Evolutionary conservation across 1,140 invertebrate species (phyloP), one percentile per base, ranked within the genome.

Genomic region (Lepidurus arcticus): DNA sequence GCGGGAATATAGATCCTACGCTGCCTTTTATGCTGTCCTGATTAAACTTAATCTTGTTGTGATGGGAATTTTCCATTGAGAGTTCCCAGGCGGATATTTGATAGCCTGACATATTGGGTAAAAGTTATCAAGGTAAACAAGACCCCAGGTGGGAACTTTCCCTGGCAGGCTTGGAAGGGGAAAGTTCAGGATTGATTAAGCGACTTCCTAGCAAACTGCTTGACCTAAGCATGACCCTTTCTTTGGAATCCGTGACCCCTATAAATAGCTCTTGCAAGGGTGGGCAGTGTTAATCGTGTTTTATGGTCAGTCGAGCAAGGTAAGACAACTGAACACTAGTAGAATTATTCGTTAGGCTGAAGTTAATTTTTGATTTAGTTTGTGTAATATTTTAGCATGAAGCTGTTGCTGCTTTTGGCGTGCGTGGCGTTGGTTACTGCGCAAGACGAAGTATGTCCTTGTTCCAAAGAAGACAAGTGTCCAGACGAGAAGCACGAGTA

Each of bases 361-460:
- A 76, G 26, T 21, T 53, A 65, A 76, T 9, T 11, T 73, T 11
- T 1, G 1, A 21, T 16, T 78, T 73, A 8, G 3, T 73, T 73
- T 34, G 10, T 42, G 44, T n/a, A 16, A 78, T 11, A 73, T 73
- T 73, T 43, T 11, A 24, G 42, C 21, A 78, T 78, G 77, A 42
- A 42, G 43, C 65, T 42, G 8, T 73, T 73, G 77, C 10, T 78
- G 73, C 42, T 78, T 42, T n/a, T 76, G 21, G 16, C 44, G 13
- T 76, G 76, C 53, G 21, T 73, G 13, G 44, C 42, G 44, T 45
- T 73, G 78, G 73, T 21, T 3, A 13, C 78, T 42, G 45, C 78
- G 24, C 78, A 44, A 7, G 42, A 42, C 43, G 78, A 78, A 73
- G 47, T 78, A 9, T 78, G 78, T 45, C 78, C 78, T 26, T 78